Base-by-base conservation (phyloP, 1,140 invertebrate species). In the Scaptodrosophila lebanonensis region DNA sequence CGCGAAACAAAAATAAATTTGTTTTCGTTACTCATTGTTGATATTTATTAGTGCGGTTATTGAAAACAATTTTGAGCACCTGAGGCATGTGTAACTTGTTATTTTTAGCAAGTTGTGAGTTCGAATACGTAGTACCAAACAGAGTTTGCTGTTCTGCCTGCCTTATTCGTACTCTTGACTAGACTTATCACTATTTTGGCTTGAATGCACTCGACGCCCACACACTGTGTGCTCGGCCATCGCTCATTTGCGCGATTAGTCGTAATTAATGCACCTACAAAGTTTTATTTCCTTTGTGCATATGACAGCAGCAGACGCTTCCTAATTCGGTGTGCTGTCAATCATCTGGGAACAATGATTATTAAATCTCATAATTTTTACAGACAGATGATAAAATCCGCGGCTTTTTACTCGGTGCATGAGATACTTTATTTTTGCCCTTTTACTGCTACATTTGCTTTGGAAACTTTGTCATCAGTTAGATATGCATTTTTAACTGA, bases 21-120 rank as follows among this genome's bases (percentile, higher is more conserved):
- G 39, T 68, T 50, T 69, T 61, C 51, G 45, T 15, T 35, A 29
- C 15, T 20, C n/a, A 52, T 56, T 72, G 64, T 72, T 65, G 64
- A 72, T 77, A 77, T 79, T 72, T 79, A 62, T 65, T 79, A 77
- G 72, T 79, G 72, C 50, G 68, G 58, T 72, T 61, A 76, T 76
- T 64, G 43, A 50, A 54, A 71, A 58, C 72, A 50, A 51, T 76
- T 71, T 67, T 18, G 29, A 17, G 16, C 15, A 11, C 45, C 8
- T 33, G 35, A 48, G 32, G 16, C 29, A 62, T 77, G 57, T 70
- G 72, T 77, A 68, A 79, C 54, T 45, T 5, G 42, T 59, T 79
- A 77, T 79, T 53, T 77, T 72, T 77, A 77, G 57, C 30, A 2
- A 17, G n/a, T n/a, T n/a, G 9, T 25, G 20, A 17, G 2, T 20